Evolutionary conservation across 2,113 vertebrate species (phyloP).

Genomic region (Danionella cerebrum): DNA sequence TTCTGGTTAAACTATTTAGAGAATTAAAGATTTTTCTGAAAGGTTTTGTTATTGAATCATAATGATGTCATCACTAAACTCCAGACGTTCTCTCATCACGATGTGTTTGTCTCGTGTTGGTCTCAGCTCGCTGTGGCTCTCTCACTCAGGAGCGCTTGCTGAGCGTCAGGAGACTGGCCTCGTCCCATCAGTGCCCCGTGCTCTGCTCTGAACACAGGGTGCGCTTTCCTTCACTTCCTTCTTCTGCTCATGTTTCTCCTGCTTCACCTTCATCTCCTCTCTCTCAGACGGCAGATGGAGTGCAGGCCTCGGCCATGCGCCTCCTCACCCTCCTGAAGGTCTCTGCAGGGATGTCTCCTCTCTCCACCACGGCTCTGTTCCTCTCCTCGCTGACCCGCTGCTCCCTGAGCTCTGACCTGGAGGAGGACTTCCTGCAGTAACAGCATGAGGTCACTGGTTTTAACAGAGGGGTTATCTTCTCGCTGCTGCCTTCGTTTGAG

Average conservation of each 20-base stretch:
- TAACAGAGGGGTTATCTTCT: too few species aligned
- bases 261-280: not conserved
- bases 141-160: slow-evolving; percentile 49
- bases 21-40: too few species aligned
- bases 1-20: too few species aligned
- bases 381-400: slow-evolving; percentile 60
- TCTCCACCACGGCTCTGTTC: slow-evolving; percentile 57
- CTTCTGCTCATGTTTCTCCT: too few species aligned
- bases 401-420: slow-evolving; percentile 50
- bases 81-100: not conserved
- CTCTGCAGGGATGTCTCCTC: slow-evolving; percentile 56
- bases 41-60: too few species aligned
- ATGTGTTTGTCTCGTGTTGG: not conserved
- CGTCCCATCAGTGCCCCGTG: slow-evolving; percentile 56
- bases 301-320: slow-evolving; percentile 46
- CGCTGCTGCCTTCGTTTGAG: too few species aligned
- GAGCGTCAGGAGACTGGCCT: slow-evolving; percentile 54
- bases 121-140: slow-evolving; percentile 49
- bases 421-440: not conserved
- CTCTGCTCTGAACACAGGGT: slow-evolving; percentile 67
- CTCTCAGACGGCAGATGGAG: slow-evolving; percentile 54
- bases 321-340: slow-evolving; percentile 61
- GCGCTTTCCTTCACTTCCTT: not conserved
- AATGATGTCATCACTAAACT: too few species aligned
- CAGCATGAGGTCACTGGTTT: too few species aligned